Evolutionary conservation across 2,113 vertebrate species (phyloP).

Genomic region (Scopus umbretta): DNA sequence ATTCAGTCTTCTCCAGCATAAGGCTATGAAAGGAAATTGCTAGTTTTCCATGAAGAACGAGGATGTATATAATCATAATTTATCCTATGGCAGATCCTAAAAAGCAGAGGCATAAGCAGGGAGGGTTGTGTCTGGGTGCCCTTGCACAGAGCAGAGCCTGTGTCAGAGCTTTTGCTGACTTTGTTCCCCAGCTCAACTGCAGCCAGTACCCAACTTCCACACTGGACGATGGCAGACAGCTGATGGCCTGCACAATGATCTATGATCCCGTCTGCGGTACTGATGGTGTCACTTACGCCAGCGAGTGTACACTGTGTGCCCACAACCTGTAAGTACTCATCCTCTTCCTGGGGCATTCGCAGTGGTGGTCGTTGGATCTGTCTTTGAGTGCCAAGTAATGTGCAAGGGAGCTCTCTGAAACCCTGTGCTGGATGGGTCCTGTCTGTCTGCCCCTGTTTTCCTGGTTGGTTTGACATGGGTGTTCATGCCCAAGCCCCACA

Average conservation of each 20-base stretch:
- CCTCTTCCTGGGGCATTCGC: not conserved
- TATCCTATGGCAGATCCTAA: not conserved
- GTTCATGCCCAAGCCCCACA: not conserved
- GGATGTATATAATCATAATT: not conserved
- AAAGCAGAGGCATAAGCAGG: not conserved
- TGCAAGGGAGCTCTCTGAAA: not conserved
- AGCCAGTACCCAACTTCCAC: not conserved
- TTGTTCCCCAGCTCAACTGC: constrained; percentile 31
- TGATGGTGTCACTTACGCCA: constrained; percentile 16
- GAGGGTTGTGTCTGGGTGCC: not conserved
- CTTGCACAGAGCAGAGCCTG: not conserved
- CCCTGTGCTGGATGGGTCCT: not conserved
- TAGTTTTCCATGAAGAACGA: not conserved
- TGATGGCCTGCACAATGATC: constrained; percentile 16
- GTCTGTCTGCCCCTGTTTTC: accelerated
- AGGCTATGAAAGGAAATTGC: not conserved
- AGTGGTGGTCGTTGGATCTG: not conserved
- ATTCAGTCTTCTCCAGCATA: not conserved
- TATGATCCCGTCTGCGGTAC: not conserved
- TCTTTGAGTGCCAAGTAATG: not conserved
- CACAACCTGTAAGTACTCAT: not conserved
- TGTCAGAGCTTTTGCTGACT: not conserved
- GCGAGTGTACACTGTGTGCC: constrained; percentile 5
- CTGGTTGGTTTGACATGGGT: accelerated
- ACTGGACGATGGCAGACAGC: accelerated